phyloP scores from a whole-genome alignment of 2,888 invertebrate species.

The Drosophila phalerata region DNA sequence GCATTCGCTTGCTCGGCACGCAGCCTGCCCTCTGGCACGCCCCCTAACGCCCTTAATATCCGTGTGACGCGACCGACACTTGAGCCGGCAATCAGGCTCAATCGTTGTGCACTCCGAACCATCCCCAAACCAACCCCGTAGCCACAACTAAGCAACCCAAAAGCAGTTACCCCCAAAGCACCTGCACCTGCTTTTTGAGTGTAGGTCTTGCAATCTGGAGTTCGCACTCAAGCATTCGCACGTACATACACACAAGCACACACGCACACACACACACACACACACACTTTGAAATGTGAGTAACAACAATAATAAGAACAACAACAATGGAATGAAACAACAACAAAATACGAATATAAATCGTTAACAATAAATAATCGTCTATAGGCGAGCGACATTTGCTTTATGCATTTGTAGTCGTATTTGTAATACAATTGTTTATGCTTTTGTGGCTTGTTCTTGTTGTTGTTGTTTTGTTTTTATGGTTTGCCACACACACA shows the following conservation, averaged over 20 bases:
- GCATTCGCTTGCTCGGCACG: constrained; percentile 35
- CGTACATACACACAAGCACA: constrained; percentile 51
- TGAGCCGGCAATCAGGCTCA: constrained; percentile 79
- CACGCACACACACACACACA: constrained; percentile 52
- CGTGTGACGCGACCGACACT: constrained; percentile 71
- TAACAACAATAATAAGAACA: constrained; percentile 24
- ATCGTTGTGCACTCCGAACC: constrained; percentile 64
- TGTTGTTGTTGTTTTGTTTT: constrained; percentile 68
- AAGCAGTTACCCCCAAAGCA: neutral
- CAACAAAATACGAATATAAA: constrained; percentile 65
- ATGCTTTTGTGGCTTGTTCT: constrained; percentile 65
- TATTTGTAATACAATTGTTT: constrained; percentile 81
- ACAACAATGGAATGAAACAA: constrained; percentile 34
- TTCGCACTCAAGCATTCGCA: constrained; percentile 69
- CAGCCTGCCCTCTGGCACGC: constrained; percentile 39
- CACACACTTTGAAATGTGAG: constrained; percentile 50
- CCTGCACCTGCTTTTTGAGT: neutral
- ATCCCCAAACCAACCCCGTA: neutral
- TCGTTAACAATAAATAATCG: constrained; percentile 81
- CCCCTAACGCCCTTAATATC: constrained; percentile 45
- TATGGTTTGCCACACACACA: constrained; percentile 59
- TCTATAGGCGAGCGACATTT: constrained; percentile 55
- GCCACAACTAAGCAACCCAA: no score
- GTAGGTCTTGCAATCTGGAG: constrained; percentile 69
- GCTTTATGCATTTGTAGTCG: constrained; percentile 77